Base-by-base conservation (phyloP, 2,113 vertebrate species). In the Elephantulus edwardii region DNA sequence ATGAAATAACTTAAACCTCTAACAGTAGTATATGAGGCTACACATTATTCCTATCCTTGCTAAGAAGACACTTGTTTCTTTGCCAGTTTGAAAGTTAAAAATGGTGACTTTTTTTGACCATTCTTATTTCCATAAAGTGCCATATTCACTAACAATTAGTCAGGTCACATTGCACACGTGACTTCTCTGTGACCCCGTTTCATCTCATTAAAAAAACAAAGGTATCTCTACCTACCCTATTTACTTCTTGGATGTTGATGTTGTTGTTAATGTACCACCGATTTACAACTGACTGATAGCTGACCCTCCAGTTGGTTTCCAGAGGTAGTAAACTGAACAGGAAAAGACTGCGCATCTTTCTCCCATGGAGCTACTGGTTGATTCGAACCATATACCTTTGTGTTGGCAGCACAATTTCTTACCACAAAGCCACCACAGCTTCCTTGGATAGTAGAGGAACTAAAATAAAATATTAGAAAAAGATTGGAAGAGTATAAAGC, bases 21-120 rank as follows among this genome's bases (percentile, higher is more conserved):
- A 78, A 72, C 0, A 84, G 64, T 22, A 77, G 81, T 40, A 42
- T 68, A 40, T 30, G 33, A 81, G 19, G 83, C 60, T 89, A 64
- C 9, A 7, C 17, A 78, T 74, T 64, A 58, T 28, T 40, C 17
- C 38, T 74, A 33, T 14, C n/a, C 86, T 82, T 60, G 33, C 68
- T 83, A 70, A 76, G 60, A 89, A 82, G n/a, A 76, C 24, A 64
- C 7, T 38, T 83, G 50, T 28, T 72, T n/a, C 40, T 87, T 76
- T 77, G 28, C 40, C 70, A 64, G 68, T 44, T 44, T 86, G 48
- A 83, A 84, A 44, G 54, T 78, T 92, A 91, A 91, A 92, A 81
- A 83, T 50, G 52, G 33, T 62, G 75, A 82, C 58, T 78, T 42
- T 88, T 26, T 85, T 42, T 87, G 71, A 40, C 58, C 9, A 52